A percentile compares a stretch with the other conserved stretches of the same genome.
phyloP scores from a whole-genome alignment of 2,888 invertebrate species.

The Drosophila putrida region DNA sequence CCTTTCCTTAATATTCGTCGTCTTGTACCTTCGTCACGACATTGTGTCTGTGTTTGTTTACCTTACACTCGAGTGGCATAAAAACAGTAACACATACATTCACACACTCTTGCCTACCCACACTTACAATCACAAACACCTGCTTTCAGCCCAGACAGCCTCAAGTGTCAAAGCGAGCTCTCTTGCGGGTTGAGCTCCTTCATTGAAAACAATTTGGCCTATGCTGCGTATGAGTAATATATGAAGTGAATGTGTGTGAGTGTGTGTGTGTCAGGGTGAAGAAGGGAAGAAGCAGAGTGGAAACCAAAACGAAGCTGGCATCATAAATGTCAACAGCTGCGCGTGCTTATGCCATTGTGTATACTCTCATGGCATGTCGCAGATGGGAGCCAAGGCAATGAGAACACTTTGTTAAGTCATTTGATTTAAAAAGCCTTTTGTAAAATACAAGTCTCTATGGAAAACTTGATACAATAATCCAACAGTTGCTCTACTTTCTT shows the following conservation, averaged over 20 bases:
- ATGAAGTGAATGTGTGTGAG: slow-evolving; percentile 37
- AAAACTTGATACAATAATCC: slow-evolving; percentile 11
- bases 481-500: neutral
- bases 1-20: neutral
- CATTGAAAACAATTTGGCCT: slow-evolving; percentile 70
- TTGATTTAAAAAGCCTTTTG: slow-evolving; percentile 35
- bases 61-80: slow-evolving; percentile 74
- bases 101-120: slow-evolving; percentile 30
- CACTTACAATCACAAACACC: slow-evolving; percentile 29
- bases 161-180: slow-evolving; percentile 60
- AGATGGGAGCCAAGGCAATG: slow-evolving; percentile 28
- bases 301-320: slow-evolving; percentile 33
- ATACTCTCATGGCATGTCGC: slow-evolving; percentile 23
- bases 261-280: slow-evolving; percentile 13
- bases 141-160: slow-evolving; percentile 57
- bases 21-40: slow-evolving; percentile 12
- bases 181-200: slow-evolving; percentile 60
- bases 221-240: slow-evolving; percentile 69
- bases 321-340: slow-evolving; percentile 65
- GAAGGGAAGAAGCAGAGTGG: neutral
- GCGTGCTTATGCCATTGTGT: slow-evolving; percentile 23
- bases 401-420: slow-evolving; percentile 37
- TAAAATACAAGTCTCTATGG: slow-evolving; percentile 8
- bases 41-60: slow-evolving; percentile 72
- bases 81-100: slow-evolving; percentile 58